phyloP scores from a whole-genome alignment of 2,113 vertebrate species.

The Xenopus tropicalis region DNA sequence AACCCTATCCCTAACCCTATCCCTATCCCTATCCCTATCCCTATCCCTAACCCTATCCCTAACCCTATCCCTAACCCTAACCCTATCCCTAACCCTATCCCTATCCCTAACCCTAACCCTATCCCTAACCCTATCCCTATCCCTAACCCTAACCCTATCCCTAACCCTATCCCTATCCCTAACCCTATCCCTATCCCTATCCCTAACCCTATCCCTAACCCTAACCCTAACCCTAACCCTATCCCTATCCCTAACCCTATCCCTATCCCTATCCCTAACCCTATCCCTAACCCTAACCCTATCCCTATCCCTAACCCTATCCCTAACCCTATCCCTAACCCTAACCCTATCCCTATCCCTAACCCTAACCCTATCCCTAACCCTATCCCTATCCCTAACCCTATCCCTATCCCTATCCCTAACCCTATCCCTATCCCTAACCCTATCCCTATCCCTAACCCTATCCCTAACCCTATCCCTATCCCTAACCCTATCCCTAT shows the following conservation, averaged over 20 bases:
- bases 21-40: constrained; percentile 10
- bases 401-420: not conserved
- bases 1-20: constrained; percentile 14
- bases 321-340: not conserved
- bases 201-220: not conserved
- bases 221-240: not conserved
- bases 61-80: constrained; percentile 37
- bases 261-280: not conserved
- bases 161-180: not conserved
- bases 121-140: not conserved
- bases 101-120: not conserved
- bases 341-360: not conserved
- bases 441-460: not conserved
- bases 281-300: not conserved
- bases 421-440: not conserved
- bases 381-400: not conserved
- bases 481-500: not conserved
- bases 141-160: not conserved
- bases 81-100: constrained; percentile 28
- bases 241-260: not conserved
- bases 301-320: not conserved
- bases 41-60: constrained; percentile 12
- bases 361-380: not conserved
- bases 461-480: not conserved
- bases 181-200: not conserved